Evolutionary conservation across 2,113 vertebrate genomes (phyloP).

Genomic region (Albula glossodonta): DNA sequence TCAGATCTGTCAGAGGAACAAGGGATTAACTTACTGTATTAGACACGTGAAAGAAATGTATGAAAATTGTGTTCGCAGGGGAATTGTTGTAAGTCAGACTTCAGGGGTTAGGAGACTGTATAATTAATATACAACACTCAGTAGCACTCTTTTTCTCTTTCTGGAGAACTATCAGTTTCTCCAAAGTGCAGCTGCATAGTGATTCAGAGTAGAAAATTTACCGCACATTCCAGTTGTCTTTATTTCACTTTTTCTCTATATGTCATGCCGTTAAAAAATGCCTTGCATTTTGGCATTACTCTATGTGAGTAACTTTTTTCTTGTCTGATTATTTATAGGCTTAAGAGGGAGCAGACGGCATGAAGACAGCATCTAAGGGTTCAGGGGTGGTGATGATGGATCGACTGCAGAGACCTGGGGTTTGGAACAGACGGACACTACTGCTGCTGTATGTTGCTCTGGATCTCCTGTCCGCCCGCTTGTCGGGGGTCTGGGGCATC

Average conservation of each 20-base stretch:
- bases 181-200: constrained; percentile 30
- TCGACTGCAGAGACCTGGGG: constrained; percentile 35
- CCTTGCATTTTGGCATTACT: background rate
- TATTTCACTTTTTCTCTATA: background rate
- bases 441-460: constrained; percentile 49
- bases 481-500: constrained; percentile 65
- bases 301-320: constrained; percentile 11
- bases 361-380: constrained; percentile 63
- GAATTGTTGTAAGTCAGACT: background rate
- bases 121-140: background rate
- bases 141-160: constrained; percentile 17
- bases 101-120: background rate
- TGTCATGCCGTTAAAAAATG: background rate
- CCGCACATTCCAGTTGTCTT: constrained; percentile 51
- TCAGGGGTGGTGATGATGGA: constrained; percentile 49
- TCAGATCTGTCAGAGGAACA: background rate
- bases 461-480: constrained; percentile 56
- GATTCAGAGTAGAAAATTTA: constrained; percentile 43
- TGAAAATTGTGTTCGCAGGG: background rate
- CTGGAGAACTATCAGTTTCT: constrained; percentile 29
- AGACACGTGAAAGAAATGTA: background rate
- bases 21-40: constrained; percentile 9
- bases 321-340: constrained; percentile 49
- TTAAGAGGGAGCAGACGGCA: constrained; percentile 59
- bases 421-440: constrained; percentile 43